A percentile compares a stretch with the other conserved stretches of the same genome.
Conservation (phyloP, 2,113 vertebrate species). For the Eleginops maclovinus region DNA sequence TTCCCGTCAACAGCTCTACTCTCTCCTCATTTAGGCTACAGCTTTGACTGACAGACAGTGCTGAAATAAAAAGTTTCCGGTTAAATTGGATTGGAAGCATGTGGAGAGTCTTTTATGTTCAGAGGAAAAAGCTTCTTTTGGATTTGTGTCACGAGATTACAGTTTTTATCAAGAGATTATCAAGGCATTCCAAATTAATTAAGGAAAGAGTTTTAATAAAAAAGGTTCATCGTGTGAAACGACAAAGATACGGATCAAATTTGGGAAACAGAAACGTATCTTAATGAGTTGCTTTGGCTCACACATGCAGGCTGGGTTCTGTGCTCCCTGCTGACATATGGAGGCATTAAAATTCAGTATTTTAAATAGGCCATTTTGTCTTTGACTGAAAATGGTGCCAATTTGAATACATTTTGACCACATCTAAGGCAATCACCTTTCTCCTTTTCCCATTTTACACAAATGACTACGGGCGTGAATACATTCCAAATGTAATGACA, state of each 20-base stretch:
- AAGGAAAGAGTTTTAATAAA: background rate
- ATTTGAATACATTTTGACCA: constrained; percentile 54
- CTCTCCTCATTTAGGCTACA: constrained; percentile 39
- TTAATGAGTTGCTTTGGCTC: background rate
- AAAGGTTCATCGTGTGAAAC: background rate
- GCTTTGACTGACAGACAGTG: constrained; percentile 30
- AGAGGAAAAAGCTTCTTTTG: constrained; percentile 12
- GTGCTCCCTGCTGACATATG: constrained; percentile 15
- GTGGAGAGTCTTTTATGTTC: constrained; percentile 26
- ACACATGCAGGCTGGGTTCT: constrained; percentile 12
- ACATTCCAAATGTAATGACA: constrained; percentile 51
- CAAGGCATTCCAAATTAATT: constrained; percentile 29
- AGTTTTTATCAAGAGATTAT: constrained; percentile 13
- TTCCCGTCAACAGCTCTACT: constrained; percentile 49
- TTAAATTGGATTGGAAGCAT: constrained; percentile 24
- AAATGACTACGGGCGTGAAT: constrained; percentile 64
- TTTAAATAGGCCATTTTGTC: constrained; percentile 47
- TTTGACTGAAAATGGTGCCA: constrained; percentile 8
- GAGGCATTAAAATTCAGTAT: constrained; percentile 36
- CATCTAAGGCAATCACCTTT: constrained; percentile 52
- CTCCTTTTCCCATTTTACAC: constrained; percentile 39
- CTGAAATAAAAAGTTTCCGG: constrained; percentile 12
- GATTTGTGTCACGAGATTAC: constrained; percentile 2
- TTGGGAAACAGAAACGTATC: constrained; percentile 2
- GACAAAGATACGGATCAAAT: constrained; percentile 16